These are phyloP conservation scores for Pristionchus mayeri DNA, from an alignment of 2,888 invertebrate species.

Conservation along the genomic window DNA sequence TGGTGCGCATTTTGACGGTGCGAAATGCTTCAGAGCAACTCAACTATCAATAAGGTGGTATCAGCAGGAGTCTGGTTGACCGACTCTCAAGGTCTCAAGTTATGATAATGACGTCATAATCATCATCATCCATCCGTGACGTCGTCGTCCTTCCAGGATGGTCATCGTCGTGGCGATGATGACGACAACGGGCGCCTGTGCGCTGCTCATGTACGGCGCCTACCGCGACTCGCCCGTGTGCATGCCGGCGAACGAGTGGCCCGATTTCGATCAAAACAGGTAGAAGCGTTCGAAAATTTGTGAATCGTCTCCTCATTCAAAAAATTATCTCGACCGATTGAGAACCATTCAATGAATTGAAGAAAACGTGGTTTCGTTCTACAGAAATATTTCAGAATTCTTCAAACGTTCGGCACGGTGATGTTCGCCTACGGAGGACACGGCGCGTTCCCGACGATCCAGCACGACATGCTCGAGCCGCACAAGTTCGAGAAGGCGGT, in stretches of 20 bases:
- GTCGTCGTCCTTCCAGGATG: conserved; percentile 55
- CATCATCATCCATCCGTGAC: too few relatives aligned
- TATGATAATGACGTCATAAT: too few relatives aligned
- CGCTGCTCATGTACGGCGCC: conserved; percentile 67
- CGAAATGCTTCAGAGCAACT: too few relatives aligned
- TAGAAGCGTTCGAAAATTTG: conserved; percentile 7
- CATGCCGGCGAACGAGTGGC: conserved; percentile 60
- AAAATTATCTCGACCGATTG: background rate
- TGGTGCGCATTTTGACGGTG: too few relatives aligned
- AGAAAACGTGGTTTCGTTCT: too few relatives aligned
- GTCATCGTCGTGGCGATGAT: conserved; percentile 72
- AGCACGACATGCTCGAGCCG: conserved; percentile 90
- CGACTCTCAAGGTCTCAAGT: too few relatives aligned
- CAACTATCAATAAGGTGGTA: too few relatives aligned
- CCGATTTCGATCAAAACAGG: conserved; percentile 60
- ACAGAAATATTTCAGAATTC: conserved; percentile 55
- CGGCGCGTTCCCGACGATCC: conserved; percentile 85
- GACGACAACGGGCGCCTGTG: conserved; percentile 67
- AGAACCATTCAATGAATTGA: background rate
- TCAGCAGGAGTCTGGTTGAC: too few relatives aligned
- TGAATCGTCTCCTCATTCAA: too few relatives aligned
- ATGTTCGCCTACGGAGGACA: conserved; percentile 74
- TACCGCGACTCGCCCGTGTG: conserved; percentile 60
- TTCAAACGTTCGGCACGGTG: conserved; percentile 72
- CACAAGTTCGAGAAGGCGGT: conserved; percentile 85